These are phyloP conservation scores for Bos taurus DNA, from an alignment of 2,113 vertebrate species.

Conservation along the genomic window DNA sequence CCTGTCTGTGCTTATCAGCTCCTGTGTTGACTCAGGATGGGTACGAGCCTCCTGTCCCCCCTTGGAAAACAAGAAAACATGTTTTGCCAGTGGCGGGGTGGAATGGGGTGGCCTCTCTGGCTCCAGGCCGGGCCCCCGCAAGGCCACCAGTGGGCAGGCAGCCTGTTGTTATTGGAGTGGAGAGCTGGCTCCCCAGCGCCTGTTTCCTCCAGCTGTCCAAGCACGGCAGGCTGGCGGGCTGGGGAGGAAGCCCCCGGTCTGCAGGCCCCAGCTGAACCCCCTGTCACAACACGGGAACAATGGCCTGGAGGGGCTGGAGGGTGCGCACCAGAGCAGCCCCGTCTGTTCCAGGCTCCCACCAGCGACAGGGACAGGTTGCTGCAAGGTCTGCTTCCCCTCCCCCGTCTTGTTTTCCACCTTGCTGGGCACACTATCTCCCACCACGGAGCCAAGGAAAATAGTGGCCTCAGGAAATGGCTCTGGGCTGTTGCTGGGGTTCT, in stretches of 20 bases:
- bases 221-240: slow-evolving; percentile 10
- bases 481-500: slow-evolving; percentile 28
- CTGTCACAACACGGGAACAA: slow-evolving; percentile 85
- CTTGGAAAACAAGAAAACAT: slow-evolving; percentile 71
- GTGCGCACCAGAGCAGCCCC: slow-evolving; percentile 14
- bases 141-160: slow-evolving; percentile 13
- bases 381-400: background rate
- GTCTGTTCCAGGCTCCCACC: background rate
- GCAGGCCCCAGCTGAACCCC: slow-evolving; percentile 46
- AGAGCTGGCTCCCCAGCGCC: slow-evolving; percentile 40
- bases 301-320: slow-evolving; percentile 41
- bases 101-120: slow-evolving; percentile 59
- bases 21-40: slow-evolving; percentile 79
- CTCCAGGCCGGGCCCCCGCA: slow-evolving; percentile 17
- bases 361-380: background rate
- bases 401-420: slow-evolving; percentile 79
- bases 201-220: slow-evolving; percentile 73
- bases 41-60: background rate
- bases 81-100: slow-evolving; percentile 66
- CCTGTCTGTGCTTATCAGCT: slow-evolving; percentile 75
- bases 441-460: slow-evolving; percentile 79
- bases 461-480: slow-evolving; percentile 53
- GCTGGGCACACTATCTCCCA: slow-evolving; percentile 44
- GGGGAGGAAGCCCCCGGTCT: slow-evolving; percentile 63
- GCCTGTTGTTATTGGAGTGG: slow-evolving; percentile 72